Percentiles rank a stretch among this genome's conserved stretches.
Conservation (phyloP, 2,888 invertebrate species). For the Tinea trinotella region DNA sequence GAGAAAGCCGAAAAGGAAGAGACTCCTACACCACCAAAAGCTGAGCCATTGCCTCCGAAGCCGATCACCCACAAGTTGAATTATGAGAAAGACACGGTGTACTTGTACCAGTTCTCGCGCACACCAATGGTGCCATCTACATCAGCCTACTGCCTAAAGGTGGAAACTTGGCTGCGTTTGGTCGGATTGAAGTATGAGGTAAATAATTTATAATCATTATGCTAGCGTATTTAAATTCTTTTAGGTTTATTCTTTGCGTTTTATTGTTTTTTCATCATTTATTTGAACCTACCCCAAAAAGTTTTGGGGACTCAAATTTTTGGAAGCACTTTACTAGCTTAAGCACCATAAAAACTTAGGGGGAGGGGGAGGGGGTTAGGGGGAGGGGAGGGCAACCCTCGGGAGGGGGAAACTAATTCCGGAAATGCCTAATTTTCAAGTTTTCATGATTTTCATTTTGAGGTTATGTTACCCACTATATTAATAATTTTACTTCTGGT, state of each 20-base stretch:
- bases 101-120: constrained; percentile 94
- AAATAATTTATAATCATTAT: constrained; percentile 30
- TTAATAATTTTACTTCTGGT: too few relatives aligned
- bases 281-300: too few relatives aligned
- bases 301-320: too few relatives aligned
- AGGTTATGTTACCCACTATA: too few relatives aligned
- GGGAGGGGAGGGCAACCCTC: too few relatives aligned
- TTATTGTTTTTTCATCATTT: too few relatives aligned
- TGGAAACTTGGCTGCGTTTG: constrained; percentile 95
- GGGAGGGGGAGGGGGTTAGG: too few relatives aligned
- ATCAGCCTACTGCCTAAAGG: constrained; percentile 94
- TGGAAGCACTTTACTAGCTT: too few relatives aligned
- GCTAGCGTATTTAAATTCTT: not conserved
- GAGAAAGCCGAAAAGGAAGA: constrained; percentile 61
- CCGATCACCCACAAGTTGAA: constrained; percentile 88
- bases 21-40: constrained; percentile 63
- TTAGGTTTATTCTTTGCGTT: not conserved
- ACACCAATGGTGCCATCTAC: constrained; percentile 91
- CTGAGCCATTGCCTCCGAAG: constrained; percentile 77
- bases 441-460: too few relatives aligned
- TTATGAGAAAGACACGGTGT: constrained; percentile 93
- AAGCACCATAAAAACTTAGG: too few relatives aligned
- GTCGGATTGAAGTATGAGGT: constrained; percentile 96
- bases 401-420: too few relatives aligned
- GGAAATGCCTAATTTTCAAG: too few relatives aligned